Conservation (phyloP, 2,797 vertebrate genomes). For the Okamejei kenojei region DNA sequence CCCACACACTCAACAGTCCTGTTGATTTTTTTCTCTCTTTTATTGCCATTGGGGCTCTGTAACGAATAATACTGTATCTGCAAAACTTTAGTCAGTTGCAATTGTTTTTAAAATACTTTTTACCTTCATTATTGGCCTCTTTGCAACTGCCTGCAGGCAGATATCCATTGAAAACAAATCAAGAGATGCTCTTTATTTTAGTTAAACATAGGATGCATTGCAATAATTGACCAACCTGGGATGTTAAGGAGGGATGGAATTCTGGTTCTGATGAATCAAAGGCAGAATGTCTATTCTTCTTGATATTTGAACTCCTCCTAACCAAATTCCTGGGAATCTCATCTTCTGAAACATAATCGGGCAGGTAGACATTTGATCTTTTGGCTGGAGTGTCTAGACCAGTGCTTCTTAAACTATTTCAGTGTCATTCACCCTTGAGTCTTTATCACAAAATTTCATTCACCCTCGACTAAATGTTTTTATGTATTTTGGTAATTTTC, state of each 20-base stretch:
- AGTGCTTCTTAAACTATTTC: no score
- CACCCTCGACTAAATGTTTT: no score
- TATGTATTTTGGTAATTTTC: no score
- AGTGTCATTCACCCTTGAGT: no score
- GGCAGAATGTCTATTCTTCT: background rate
- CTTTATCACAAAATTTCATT: no score
- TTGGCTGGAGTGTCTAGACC: no score
- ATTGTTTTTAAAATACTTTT: constrained; percentile 9
- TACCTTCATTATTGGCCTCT: background rate
- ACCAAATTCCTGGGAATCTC: background rate
- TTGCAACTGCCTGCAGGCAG: background rate
- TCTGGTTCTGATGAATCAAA: background rate
- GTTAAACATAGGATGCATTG: background rate
- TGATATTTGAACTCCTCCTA: background rate
- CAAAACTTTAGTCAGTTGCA: background rate
- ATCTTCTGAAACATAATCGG: background rate
- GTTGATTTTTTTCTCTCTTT: background rate
- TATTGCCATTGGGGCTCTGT: constrained; percentile 21
- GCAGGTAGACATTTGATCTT: background rate
- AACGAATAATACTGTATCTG: background rate
- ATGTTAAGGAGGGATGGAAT: background rate
- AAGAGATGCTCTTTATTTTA: background rate
- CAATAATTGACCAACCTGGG: background rate
- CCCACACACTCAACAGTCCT: constrained; percentile 16
- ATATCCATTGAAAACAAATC: background rate